Evolutionary conservation across 53 echinoderm and acorn worm species (phyloP).

Genomic region (Pentamera pediparva): DNA sequence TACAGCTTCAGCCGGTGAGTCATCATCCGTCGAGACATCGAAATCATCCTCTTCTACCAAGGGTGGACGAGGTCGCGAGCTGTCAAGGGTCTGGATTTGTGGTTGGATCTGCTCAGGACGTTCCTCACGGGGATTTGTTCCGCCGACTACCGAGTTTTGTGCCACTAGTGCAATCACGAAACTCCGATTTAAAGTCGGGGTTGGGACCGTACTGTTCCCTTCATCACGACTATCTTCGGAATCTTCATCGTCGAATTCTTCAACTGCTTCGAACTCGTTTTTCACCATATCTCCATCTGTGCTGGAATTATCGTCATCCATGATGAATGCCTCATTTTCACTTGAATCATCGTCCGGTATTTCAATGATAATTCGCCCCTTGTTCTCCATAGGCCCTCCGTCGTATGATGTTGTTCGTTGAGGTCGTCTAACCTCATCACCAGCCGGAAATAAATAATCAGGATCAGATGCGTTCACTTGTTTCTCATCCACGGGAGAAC

Average conservation of each 20-base stretch:
- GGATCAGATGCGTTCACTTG: background rate
- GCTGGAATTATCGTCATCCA: constrained; percentile 14
- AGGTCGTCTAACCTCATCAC: constrained; percentile 1
- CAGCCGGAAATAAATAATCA: constrained; percentile 8
- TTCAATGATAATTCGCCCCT: background rate
- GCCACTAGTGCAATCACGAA: constrained; percentile 18
- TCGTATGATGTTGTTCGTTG: background rate
- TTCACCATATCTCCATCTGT: background rate
- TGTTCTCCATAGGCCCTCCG: background rate
- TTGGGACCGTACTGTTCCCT: background rate
- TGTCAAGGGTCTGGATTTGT: background rate
- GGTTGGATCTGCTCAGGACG: background rate
- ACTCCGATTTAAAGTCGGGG: background rate
- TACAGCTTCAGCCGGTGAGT: background rate
- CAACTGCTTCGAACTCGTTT: background rate
- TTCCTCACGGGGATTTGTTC: background rate
- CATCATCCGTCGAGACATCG: background rate
- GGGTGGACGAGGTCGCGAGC: background rate
- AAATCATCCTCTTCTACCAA: constrained; percentile 3
- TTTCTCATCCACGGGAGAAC: background rate
- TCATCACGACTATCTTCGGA: background rate
- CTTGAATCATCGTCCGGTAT: background rate
- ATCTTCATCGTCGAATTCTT: too few relatives aligned
- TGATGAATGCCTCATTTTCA: constrained; percentile 1
- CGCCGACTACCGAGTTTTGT: background rate